Percentiles rank a stretch among this genome's conserved stretches.
phyloP scores from a whole-genome alignment of 2,113 vertebrate species.

The Zonotrichia leucophrys region DNA sequence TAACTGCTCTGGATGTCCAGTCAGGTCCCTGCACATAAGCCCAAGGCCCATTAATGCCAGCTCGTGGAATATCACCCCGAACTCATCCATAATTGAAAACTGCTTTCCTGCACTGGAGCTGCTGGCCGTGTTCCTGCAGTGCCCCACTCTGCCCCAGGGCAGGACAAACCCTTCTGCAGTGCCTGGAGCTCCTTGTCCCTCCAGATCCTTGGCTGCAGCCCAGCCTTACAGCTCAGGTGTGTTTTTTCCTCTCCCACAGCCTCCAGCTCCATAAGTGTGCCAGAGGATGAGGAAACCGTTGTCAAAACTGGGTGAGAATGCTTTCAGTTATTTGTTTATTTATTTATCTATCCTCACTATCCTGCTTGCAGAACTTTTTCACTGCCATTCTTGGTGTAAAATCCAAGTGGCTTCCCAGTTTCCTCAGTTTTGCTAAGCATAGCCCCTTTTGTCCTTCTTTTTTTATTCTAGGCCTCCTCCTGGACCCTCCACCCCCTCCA shows the following conservation, averaged over 20 bases:
- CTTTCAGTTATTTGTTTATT: neutral
- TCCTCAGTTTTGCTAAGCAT: neutral
- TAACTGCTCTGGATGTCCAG: neutral
- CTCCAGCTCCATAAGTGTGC: conserved; percentile 58
- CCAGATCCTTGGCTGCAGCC: neutral
- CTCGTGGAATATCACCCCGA: rapidly evolving
- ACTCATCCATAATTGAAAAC: neutral
- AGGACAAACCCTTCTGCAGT: neutral
- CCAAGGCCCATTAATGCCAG: neutral
- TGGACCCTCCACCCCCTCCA: neutral
- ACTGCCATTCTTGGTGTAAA: neutral
- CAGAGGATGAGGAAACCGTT: conserved; percentile 66
- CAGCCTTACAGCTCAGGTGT: neutral
- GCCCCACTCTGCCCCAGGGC: neutral
- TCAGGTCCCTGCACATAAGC: neutral
- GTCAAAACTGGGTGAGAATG: conserved; percentile 66
- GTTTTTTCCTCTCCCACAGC: conserved; percentile 36
- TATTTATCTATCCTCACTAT: neutral
- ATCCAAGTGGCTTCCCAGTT: neutral
- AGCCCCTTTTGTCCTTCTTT: neutral
- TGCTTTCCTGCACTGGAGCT: neutral
- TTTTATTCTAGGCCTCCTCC: conserved; percentile 10
- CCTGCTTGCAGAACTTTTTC: too few relatives aligned
- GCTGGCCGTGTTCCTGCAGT: neutral
- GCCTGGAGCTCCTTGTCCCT: rapidly evolving